Conservation (phyloP, 2,113 vertebrate species). For the Pycnonotus jocosus region DNA sequence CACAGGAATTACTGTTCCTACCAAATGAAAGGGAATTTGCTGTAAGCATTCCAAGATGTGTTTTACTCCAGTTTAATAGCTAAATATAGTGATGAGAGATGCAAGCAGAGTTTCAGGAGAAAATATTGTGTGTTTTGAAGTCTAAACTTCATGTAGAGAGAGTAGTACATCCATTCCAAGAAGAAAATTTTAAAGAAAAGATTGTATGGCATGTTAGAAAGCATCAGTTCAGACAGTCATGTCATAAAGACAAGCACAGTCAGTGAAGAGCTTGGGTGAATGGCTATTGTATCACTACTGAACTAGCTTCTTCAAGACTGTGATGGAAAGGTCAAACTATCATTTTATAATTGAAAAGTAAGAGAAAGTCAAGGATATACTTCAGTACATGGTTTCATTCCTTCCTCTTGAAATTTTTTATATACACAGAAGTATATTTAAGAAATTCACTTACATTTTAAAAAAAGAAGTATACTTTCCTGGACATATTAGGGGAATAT, state of each 20-base stretch:
- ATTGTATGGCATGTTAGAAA: not conserved
- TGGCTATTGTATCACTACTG: not conserved
- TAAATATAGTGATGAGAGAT: not conserved
- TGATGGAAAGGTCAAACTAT: not conserved
- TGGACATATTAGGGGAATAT: not conserved
- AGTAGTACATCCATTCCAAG: not conserved
- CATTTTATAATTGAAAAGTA: not conserved
- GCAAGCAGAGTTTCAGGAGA: not conserved
- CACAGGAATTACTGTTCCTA: not conserved
- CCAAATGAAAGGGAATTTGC: not conserved
- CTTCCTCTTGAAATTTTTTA: not conserved
- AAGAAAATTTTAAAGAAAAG: not conserved
- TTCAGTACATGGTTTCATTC: not conserved
- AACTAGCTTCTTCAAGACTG: not conserved
- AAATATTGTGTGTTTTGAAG: not conserved
- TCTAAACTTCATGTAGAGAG: not conserved
- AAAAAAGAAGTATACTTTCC: not conserved
- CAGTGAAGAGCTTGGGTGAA: not conserved
- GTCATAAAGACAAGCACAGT: not conserved
- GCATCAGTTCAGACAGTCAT: not conserved
- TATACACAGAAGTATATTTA: not conserved
- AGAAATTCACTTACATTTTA: not conserved
- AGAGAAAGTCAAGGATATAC: not conserved
- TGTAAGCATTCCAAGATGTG: not conserved
- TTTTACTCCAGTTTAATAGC: not conserved